A percentile compares a stretch with the other conserved stretches of the same genome.
Evolutionary conservation across 2,113 vertebrate species (phyloP).

Genomic region (Podocnemis expansa): DNA sequence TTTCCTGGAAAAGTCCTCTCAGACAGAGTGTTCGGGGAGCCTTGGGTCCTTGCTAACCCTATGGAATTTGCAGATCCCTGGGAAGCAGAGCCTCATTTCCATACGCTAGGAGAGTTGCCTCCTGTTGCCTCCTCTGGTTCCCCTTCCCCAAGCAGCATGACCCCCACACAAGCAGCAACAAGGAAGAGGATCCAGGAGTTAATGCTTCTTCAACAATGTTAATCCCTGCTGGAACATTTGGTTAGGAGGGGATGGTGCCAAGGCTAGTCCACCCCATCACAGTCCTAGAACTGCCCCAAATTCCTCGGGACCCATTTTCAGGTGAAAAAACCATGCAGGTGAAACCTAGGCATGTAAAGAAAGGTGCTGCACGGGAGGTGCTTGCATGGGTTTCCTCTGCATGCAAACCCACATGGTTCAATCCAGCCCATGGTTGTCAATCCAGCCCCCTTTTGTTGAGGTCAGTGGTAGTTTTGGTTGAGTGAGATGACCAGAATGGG

Average conservation of each 20-base stretch:
- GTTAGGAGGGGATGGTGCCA: not conserved
- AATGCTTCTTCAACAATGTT: too few species aligned
- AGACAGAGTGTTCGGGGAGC: not conserved
- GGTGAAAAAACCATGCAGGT: not conserved
- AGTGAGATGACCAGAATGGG: not conserved
- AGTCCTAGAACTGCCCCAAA: not conserved
- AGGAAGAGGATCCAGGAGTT: not conserved
- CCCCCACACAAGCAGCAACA: not conserved
- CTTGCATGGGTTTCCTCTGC: not conserved
- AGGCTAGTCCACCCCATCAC: not conserved
- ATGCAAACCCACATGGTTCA: not conserved
- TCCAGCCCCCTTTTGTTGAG: not conserved
- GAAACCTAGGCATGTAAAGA: not conserved
- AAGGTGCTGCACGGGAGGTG: not conserved
- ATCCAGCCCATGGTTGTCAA: not conserved
- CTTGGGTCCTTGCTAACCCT: not conserved
- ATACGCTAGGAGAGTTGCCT: too few species aligned
- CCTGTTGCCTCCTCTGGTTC: not conserved
- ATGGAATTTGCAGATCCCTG: not conserved
- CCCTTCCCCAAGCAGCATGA: not conserved
- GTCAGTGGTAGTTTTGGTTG: not conserved
- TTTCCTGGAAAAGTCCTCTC: not conserved
- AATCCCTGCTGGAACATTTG: not conserved
- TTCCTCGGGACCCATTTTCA: not conserved
- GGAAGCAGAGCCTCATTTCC: not conserved